These are phyloP conservation scores for Podotricha telesiphe DNA, from an alignment of 2,888 invertebrate genomes.

Conservation along the genomic window DNA sequence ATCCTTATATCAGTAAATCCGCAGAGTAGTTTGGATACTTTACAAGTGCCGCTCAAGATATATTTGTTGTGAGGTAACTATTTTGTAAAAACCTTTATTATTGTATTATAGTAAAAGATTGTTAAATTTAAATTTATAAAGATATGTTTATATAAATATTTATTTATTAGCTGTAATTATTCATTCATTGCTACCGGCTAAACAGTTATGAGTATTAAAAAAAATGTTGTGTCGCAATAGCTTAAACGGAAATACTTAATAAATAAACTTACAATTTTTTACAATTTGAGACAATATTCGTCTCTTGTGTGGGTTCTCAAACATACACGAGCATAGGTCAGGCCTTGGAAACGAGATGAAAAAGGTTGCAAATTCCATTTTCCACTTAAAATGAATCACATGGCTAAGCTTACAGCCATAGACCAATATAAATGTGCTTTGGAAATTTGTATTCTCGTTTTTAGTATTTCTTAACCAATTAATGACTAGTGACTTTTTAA, in stretches of 20 bases:
- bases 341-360: neutral
- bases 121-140: too few species aligned
- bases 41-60: neutral
- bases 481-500: neutral
- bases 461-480: neutral
- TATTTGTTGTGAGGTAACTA: neutral
- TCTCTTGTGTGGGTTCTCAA: neutral
- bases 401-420: neutral
- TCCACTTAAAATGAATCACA: neutral
- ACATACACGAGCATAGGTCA: neutral
- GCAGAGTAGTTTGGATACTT: neutral
- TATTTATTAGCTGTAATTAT: too few species aligned
- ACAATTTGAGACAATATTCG: neutral
- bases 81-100: too few species aligned
- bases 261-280: too few species aligned
- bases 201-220: too few species aligned
- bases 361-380: neutral
- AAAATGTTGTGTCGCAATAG: too few species aligned
- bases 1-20: slow-evolving; percentile 9
- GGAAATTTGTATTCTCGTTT: neutral
- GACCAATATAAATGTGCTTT: neutral
- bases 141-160: too few species aligned
- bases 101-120: too few species aligned
- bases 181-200: too few species aligned
- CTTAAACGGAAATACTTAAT: too few species aligned